Evolutionary conservation across 2,888 invertebrate species (phyloP).

Genomic region (Macrosiphum euphorbiae): DNA sequence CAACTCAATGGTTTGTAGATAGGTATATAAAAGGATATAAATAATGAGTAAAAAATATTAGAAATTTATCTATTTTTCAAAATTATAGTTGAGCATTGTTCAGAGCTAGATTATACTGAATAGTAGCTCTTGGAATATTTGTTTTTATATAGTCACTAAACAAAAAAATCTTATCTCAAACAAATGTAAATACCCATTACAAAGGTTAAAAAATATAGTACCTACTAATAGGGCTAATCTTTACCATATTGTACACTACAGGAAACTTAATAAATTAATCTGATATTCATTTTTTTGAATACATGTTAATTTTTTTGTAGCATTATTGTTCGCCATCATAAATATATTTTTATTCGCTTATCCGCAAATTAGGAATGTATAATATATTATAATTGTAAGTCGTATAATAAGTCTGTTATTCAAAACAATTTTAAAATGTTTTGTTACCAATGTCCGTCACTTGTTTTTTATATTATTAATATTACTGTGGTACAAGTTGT

Average conservation of each 20-base stretch:
- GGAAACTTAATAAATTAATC: background rate
- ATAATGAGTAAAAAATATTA: background rate
- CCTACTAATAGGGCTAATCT: background rate
- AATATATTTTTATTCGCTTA: background rate
- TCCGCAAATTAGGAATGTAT: background rate
- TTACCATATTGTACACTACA: background rate
- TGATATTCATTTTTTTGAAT: background rate
- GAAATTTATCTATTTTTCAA: background rate
- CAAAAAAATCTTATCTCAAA: background rate
- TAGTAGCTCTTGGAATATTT: background rate
- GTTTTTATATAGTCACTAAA: background rate
- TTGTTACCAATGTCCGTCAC: background rate
- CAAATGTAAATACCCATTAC: background rate
- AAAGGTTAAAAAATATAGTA: too few relatives aligned
- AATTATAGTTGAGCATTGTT: background rate
- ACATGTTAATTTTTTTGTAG: background rate
- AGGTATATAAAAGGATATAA: background rate
- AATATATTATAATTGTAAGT: background rate
- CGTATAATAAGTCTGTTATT: too few relatives aligned
- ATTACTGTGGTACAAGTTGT: too few relatives aligned
- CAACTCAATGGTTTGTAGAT: background rate
- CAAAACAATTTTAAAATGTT: background rate
- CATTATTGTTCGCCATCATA: background rate
- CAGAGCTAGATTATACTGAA: background rate
- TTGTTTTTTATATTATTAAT: background rate